These are phyloP conservation scores for Tinea pellionella DNA, from an alignment of 2,888 invertebrate species.

Conservation along the genomic window DNA sequence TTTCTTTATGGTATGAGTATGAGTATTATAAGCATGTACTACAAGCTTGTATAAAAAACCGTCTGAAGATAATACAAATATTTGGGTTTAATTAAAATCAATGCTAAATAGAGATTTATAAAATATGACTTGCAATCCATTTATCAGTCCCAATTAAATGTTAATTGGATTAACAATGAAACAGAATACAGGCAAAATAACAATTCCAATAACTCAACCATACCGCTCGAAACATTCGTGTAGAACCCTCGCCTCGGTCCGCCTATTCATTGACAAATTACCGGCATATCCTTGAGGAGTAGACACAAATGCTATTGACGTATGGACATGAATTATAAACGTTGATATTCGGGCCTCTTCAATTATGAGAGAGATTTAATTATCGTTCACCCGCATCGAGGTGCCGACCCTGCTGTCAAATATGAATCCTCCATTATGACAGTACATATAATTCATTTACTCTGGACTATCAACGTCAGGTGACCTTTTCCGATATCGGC, in stretches of 20 bases:
- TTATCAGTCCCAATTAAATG: background rate
- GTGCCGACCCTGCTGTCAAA: conserved; percentile 17
- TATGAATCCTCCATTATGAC: conserved; percentile 19
- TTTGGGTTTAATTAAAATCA: too few species aligned
- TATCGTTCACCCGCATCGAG: conserved; percentile 26
- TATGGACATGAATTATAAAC: conserved; percentile 24
- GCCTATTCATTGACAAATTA: background rate
- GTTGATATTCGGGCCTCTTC: conserved; percentile 19
- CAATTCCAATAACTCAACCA: background rate
- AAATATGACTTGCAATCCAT: background rate
- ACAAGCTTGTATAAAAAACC: too few species aligned
- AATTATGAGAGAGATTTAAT: conserved; percentile 39
- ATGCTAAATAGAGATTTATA: too few species aligned
- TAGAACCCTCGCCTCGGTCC: background rate
- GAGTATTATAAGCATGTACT: too few species aligned
- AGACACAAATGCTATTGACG: conserved; percentile 13
- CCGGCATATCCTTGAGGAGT: background rate
- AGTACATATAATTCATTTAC: conserved; percentile 20
- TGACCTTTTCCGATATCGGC: conserved; percentile 12
- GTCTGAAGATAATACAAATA: too few species aligned
- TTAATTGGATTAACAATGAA: background rate
- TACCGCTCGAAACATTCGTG: background rate
- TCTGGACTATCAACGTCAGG: conserved; percentile 5
- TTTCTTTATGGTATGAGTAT: too few species aligned
- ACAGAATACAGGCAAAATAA: background rate